These are phyloP conservation scores for Zeugodacus cucurbitae DNA, from an alignment of 1,140 invertebrate genomes.

Conservation along the genomic window DNA sequence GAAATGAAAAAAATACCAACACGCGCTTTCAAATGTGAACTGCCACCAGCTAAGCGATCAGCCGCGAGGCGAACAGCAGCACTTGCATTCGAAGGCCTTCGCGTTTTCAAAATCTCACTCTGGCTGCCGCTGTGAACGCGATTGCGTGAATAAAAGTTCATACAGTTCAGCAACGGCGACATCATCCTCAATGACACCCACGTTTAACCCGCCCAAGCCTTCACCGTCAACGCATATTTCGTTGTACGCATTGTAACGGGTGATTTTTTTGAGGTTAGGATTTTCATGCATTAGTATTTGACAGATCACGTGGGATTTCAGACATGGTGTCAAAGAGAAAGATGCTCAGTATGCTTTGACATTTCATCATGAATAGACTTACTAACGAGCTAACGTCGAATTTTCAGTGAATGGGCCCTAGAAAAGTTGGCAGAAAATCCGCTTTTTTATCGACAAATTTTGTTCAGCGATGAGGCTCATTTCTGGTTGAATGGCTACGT, in stretches of 20 bases:
- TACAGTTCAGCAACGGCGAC: neutral
- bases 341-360: too few species aligned
- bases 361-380: too few species aligned
- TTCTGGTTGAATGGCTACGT: too few species aligned
- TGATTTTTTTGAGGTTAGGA: too few species aligned
- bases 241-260: conserved; percentile 48
- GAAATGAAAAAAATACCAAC: conserved; percentile 45
- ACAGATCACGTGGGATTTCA: too few species aligned
- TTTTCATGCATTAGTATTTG: too few species aligned
- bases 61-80: neutral
- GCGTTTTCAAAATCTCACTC: neutral
- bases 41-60: neutral
- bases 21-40: neutral
- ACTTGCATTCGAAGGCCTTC: neutral
- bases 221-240: conserved; percentile 42
- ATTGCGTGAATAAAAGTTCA: conserved; percentile 28
- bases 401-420: too few species aligned
- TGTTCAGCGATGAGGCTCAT: too few species aligned
- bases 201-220: neutral
- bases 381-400: too few species aligned
- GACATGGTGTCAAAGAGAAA: too few species aligned
- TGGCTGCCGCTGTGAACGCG: neutral
- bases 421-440: too few species aligned
- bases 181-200: neutral
- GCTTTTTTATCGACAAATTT: too few species aligned